Conservation (phyloP, 2,888 invertebrate species). For the Nyleta sp. region DNA sequence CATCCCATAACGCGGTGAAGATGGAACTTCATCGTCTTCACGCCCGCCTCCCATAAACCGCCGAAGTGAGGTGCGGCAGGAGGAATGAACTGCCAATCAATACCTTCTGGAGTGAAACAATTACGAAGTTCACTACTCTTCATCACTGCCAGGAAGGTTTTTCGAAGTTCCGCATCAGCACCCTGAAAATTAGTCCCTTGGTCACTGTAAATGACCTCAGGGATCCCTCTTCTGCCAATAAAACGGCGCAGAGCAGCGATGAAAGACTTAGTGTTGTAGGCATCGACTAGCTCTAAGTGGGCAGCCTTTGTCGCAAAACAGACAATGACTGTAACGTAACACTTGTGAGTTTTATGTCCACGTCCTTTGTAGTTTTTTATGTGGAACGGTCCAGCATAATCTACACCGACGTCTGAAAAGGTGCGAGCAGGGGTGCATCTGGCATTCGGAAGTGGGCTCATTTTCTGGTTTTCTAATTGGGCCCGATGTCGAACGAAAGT, state of each 20-base stretch:
- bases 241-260: background rate
- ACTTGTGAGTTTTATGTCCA: background rate
- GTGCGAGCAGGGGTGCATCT: background rate
- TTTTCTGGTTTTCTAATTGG: background rate
- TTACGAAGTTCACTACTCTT: too few relatives aligned
- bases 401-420: constrained; percentile 2
- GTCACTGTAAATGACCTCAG: background rate
- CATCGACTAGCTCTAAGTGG: background rate
- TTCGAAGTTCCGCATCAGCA: background rate
- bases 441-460: background rate
- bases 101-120: background rate
- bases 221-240: background rate
- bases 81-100: background rate
- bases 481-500: background rate
- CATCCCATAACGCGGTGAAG: background rate
- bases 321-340: background rate
- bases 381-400: constrained; percentile 7
- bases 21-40: background rate
- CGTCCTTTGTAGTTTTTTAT: too few relatives aligned
- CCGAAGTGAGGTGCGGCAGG: background rate
- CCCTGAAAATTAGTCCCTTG: constrained; percentile 4
- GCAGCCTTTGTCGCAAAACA: constrained; percentile 4
- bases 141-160: too few relatives aligned
- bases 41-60: background rate
- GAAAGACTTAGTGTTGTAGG: background rate